Percentiles rank a stretch among this genome's conserved stretches.
These are phyloP conservation scores for Drosophila kohkoa DNA, from an alignment of 1,140 invertebrate genomes.

Conservation along the genomic window DNA sequence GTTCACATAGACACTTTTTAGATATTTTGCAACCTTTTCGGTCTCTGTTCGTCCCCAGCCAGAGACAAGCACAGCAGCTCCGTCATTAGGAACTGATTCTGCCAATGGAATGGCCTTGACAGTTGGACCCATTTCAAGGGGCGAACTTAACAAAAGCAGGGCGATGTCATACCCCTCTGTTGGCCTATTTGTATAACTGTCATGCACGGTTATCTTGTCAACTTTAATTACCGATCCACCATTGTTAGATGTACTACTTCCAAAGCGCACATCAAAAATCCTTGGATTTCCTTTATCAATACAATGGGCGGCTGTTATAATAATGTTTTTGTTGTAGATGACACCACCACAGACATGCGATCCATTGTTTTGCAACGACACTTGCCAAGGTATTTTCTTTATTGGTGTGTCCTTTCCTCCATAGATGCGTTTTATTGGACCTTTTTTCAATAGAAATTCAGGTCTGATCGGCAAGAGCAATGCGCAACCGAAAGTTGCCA, in stretches of 20 bases:
- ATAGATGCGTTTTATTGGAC: too few relatives aligned
- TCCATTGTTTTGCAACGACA: background rate
- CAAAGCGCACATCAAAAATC: background rate
- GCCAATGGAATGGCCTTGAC: constrained; percentile 10
- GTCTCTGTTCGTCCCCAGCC: constrained; percentile 32
- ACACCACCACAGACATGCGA: constrained; percentile 21
- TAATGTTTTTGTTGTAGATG: constrained; percentile 16
- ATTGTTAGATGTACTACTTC: background rate
- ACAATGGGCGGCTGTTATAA: constrained; percentile 43
- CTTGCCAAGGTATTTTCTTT: too few relatives aligned
- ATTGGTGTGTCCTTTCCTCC: too few relatives aligned
- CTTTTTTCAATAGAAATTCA: too few relatives aligned
- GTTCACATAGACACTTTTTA: background rate
- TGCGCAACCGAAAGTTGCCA: too few relatives aligned
- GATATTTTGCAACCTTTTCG: background rate
- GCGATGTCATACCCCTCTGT: constrained; percentile 22
- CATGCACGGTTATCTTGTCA: background rate
- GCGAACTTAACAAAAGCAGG: background rate
- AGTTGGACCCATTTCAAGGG: background rate
- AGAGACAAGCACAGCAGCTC: background rate
- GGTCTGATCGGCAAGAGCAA: too few relatives aligned
- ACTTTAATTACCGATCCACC: background rate
- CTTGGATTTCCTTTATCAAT: background rate
- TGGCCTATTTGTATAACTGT: background rate
- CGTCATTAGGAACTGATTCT: background rate